These are phyloP conservation scores for Psammodynastes pulverulentus DNA, from an alignment of 2,113 vertebrate genomes.

Conservation along the genomic window DNA sequence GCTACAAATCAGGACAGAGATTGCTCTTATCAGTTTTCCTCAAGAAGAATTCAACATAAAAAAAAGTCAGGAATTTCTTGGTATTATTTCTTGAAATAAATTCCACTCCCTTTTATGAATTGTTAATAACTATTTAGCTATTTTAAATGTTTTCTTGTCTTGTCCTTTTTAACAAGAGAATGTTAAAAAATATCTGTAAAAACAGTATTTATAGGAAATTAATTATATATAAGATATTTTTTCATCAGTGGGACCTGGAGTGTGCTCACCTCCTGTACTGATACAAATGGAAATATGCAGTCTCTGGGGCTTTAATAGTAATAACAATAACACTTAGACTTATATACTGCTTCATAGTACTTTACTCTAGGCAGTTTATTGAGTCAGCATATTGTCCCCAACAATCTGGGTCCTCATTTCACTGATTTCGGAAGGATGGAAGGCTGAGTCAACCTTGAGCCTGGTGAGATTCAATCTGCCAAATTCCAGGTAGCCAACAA, in stretches of 20 bases:
- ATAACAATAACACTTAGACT: too few species aligned
- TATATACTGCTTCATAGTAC: too few species aligned
- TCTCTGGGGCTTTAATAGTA: not conserved
- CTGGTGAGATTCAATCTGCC: too few species aligned
- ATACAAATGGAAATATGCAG: not conserved
- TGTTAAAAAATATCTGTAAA: not conserved
- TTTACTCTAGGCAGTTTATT: too few species aligned
- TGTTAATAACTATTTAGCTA: not conserved
- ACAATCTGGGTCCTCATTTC: too few species aligned
- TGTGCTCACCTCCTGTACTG: not conserved
- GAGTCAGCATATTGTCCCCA: too few species aligned
- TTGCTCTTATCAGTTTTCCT: not conserved
- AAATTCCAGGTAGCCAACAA: too few species aligned
- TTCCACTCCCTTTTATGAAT: not conserved
- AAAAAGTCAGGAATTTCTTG: not conserved
- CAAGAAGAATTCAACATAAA: not conserved
- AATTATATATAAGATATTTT: not conserved
- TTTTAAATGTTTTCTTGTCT: not conserved
- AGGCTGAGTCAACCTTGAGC: too few species aligned
- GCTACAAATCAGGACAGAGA: not conserved
- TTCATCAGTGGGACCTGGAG: not conserved
- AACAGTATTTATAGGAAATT: not conserved
- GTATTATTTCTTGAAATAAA: not conserved
- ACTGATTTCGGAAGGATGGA: too few species aligned
- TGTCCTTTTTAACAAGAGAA: conserved; percentile 24